A percentile compares a stretch with the other conserved stretches of the same genome.
Evolutionary conservation across 1,140 invertebrate species (phyloP).

Genomic region (Dreissena polymorpha): DNA sequence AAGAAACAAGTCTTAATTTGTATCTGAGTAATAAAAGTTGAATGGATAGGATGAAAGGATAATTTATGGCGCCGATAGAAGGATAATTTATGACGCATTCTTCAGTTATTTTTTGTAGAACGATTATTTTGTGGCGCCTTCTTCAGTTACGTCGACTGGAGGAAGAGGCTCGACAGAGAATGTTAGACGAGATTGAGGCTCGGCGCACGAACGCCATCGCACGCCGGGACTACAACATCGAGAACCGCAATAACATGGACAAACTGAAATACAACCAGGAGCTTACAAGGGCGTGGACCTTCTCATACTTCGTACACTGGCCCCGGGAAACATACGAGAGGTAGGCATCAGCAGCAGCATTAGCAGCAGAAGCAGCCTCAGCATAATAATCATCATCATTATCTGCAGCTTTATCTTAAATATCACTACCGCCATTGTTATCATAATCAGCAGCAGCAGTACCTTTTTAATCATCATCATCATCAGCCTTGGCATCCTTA

Average conservation of each 20-base stretch:
- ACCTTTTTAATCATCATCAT: no score
- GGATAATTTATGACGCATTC: no score
- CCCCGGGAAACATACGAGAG: constrained; percentile 72
- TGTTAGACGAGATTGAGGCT: constrained; percentile 67
- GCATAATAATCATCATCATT: no score
- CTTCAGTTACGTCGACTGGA: constrained; percentile 70
- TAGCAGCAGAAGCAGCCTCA: no score
- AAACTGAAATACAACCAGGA: constrained; percentile 69
- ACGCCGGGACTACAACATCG: constrained; percentile 71
- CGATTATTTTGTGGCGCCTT: not conserved
- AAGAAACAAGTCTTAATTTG: no score
- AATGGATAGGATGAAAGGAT: no score
- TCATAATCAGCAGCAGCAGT: no score
- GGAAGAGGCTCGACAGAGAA: constrained; percentile 65
- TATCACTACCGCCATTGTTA: no score
- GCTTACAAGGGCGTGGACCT: constrained; percentile 73
- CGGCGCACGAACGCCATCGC: constrained; percentile 60
- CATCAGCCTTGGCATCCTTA: no score
- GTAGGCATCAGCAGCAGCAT: constrained; percentile 49
- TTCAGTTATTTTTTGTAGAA: no score
- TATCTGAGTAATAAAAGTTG: no score
- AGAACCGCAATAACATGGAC: constrained; percentile 63
- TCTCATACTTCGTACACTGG: constrained; percentile 75
- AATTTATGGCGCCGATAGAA: no score
- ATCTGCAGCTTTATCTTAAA: not conserved